Evolutionary conservation across 2,113 vertebrate genomes (phyloP), one percentile per base, ranked within the genome.

Genomic region (Scomber japonicus): DNA sequence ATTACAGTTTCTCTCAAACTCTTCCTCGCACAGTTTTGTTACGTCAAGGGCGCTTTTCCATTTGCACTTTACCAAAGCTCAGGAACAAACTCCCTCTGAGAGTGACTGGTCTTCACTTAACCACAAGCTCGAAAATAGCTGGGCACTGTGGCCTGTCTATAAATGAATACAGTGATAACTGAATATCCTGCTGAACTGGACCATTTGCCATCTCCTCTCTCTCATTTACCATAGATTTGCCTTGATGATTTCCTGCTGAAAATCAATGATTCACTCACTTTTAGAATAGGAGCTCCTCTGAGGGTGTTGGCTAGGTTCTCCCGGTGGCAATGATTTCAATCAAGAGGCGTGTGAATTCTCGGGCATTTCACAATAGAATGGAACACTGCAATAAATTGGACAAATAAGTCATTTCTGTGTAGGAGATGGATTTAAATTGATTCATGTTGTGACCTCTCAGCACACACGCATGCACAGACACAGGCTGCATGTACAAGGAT

Each of bases 181-280:
- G 89, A 92, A 91, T 91, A 82, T 90, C 84, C 85, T 81, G 88
- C 82, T 68, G 89, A 87, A 91, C 81, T 65, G 21, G 56, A 84
- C 73, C 71, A 67, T 90, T 91, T 88, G 78, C 86, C 75, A 63
- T 89, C 87, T 86, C 86, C 81, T 19, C 83, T 86, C 88, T 82
- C 86, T 93, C 89, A 90, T 93, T 95, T 94, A 83, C 81, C 82
- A 75, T 80, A 83, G 85, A 92, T 92, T 92, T 78, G 88, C 78
- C 85, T 84, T 90, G 85, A 94, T 94, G 89, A 92, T 95, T 92
- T 94, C 91, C 91, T 91, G 84, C 81, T 79, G 85, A 92, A 94
- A 93, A 94, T 92, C 82, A 88, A 93, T 94, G 91, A 90, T 87
- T 92, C 82, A 83, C 86, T 93, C 83, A 84, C 89, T 91, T 88